Conservation (phyloP, 2,888 invertebrate species). For the Cataglyphis altisquamis region DNA sequence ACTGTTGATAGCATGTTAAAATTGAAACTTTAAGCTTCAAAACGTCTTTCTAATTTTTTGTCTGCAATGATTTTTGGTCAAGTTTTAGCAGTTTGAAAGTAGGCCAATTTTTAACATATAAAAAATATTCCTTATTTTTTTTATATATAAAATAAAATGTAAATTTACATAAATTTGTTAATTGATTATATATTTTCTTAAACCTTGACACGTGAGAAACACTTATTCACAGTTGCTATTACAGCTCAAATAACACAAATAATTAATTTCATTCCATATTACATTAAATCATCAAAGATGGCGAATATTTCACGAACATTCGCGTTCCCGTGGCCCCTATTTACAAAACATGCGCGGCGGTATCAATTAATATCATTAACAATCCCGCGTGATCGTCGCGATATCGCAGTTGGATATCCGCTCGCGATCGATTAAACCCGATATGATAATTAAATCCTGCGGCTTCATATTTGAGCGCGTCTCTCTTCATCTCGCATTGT, state of each 20-base stretch:
- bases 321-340: slow-evolving; percentile 31
- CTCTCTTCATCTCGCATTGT: slow-evolving; percentile 15
- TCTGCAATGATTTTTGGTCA: no score
- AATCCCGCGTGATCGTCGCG: slow-evolving; percentile 37
- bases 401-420: slow-evolving; percentile 36
- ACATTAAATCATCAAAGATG: slow-evolving; percentile 35
- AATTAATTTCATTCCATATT: slow-evolving; percentile 43
- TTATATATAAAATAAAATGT: not conserved
- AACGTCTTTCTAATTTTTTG: no score
- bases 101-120: no score
- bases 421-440: slow-evolving; percentile 37
- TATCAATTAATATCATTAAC: slow-evolving; percentile 57
- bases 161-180: not conserved
- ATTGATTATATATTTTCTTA: no score
- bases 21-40: no score
- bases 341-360: slow-evolving; percentile 41
- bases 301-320: slow-evolving; percentile 32
- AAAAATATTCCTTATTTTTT: no score
- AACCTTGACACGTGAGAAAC: not conserved
- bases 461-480: slow-evolving; percentile 43
- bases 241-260: not conserved
- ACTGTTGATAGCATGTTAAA: no score
- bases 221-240: not conserved
- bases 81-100: no score
- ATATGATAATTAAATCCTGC: slow-evolving; percentile 51